These are phyloP conservation scores for Echinometra lucunter DNA, from an alignment of 53 echinoderm and acorn worm species.

Conservation along the genomic window DNA sequence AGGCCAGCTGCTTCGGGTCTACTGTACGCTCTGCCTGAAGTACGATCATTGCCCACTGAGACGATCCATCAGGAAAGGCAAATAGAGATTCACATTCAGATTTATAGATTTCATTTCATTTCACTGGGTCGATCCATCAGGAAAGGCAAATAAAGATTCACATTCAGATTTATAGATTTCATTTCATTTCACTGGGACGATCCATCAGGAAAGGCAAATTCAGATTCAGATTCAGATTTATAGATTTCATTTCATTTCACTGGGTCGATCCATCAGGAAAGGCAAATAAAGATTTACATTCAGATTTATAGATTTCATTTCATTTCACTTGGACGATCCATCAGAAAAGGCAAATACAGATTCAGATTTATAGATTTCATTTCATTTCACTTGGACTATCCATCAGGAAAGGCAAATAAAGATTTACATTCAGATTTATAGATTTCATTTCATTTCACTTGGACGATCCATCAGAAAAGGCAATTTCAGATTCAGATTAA, in stretches of 20 bases:
- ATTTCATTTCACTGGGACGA: slow-evolving; percentile 26
- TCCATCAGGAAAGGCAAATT: not conserved
- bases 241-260: slow-evolving; percentile 42
- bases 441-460: slow-evolving; percentile 47
- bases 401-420: too few species aligned
- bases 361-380: not conserved
- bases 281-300: not conserved
- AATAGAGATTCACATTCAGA: not conserved
- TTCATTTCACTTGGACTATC: too few species aligned
- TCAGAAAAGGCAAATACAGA: not conserved
- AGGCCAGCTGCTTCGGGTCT: slow-evolving; percentile 30
- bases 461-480: not conserved
- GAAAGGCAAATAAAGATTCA: not conserved
- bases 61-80: not conserved
- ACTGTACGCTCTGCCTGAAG: slow-evolving; percentile 60
- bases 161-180: not conserved
- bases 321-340: too few species aligned
- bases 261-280: not conserved
- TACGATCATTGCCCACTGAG: slow-evolving; percentile 65
- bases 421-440: not conserved
- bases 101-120: not conserved
- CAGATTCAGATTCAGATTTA: not conserved
- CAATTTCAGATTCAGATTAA: not conserved
- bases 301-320: not conserved
- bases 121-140: slow-evolving; percentile 18